These are phyloP conservation scores for Papilio glaucus DNA, from an alignment of 1,140 invertebrate species.

Conservation along the genomic window DNA sequence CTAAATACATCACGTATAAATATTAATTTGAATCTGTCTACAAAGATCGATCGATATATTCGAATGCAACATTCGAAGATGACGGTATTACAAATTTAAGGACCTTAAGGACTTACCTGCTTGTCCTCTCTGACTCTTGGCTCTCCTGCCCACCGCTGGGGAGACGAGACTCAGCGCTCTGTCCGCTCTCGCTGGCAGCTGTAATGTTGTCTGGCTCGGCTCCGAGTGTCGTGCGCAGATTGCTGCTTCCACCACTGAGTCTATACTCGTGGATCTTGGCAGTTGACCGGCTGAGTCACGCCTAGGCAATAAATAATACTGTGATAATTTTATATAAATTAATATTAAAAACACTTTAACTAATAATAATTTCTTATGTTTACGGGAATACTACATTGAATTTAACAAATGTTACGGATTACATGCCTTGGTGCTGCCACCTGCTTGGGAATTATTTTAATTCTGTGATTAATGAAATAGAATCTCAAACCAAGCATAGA, in stretches of 20 bases:
- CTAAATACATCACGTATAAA: too few species aligned
- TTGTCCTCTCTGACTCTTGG: slow-evolving; percentile 88
- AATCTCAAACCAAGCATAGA: too few species aligned
- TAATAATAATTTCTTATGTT: too few species aligned
- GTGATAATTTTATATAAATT: slow-evolving; percentile 9
- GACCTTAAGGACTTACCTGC: slow-evolving; percentile 85
- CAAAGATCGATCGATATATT: too few species aligned
- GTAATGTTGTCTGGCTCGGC: slow-evolving; percentile 78
- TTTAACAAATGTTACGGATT: too few species aligned
- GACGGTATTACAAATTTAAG: too few species aligned
- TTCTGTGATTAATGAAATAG: too few species aligned
- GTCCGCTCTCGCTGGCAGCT: slow-evolving; percentile 76
- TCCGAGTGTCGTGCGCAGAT: slow-evolving; percentile 79
- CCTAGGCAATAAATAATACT: slow-evolving; percentile 55
- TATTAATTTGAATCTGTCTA: too few species aligned
- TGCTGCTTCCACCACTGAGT: slow-evolving; percentile 88
- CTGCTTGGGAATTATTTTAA: too few species aligned
- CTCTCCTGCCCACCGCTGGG: slow-evolving; percentile 88
- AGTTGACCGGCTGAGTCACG: slow-evolving; percentile 84
- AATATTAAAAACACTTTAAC: not conserved
- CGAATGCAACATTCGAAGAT: too few species aligned
- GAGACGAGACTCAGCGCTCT: slow-evolving; percentile 87
- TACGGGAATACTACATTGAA: too few species aligned
- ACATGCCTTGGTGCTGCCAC: too few species aligned
- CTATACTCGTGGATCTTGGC: slow-evolving; percentile 91